These are phyloP conservation scores for Drosophila hamatofila DNA, from an alignment of 2,888 invertebrate genomes.

Conservation along the genomic window DNA sequence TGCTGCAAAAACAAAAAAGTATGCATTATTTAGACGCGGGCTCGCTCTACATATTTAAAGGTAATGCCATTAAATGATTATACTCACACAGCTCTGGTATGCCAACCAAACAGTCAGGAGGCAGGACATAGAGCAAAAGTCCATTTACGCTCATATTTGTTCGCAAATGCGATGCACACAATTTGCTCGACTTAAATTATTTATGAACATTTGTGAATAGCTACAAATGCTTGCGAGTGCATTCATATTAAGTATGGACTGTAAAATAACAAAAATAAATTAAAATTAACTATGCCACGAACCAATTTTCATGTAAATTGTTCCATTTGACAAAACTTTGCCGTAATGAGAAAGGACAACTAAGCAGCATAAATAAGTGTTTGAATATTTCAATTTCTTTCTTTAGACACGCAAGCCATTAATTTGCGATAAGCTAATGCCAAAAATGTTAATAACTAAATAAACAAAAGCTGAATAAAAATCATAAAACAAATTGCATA, in stretches of 20 bases:
- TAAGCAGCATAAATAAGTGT: constrained; percentile 30
- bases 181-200: constrained; percentile 65
- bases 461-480: constrained; percentile 28
- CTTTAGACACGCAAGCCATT: constrained; percentile 47
- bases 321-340: constrained; percentile 12
- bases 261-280: constrained; percentile 8
- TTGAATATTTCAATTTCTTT: constrained; percentile 41
- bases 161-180: constrained; percentile 57
- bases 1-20: constrained; percentile 10
- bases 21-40: constrained; percentile 43
- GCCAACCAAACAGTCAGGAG: neutral
- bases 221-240: constrained; percentile 30
- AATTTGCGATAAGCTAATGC: constrained; percentile 55
- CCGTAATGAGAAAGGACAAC: constrained; percentile 8
- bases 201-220: constrained; percentile 58
- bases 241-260: constrained; percentile 20
- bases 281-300: neutral
- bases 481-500: constrained; percentile 23
- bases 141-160: constrained; percentile 39
- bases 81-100: constrained; percentile 61
- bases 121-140: neutral
- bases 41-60: constrained; percentile 58
- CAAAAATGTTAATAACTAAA: constrained; percentile 48
- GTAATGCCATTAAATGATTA: constrained; percentile 71
- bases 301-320: neutral